phyloP scores from a whole-genome alignment of 2,797 vertebrate genomes.

The Masticophis lateralis region DNA sequence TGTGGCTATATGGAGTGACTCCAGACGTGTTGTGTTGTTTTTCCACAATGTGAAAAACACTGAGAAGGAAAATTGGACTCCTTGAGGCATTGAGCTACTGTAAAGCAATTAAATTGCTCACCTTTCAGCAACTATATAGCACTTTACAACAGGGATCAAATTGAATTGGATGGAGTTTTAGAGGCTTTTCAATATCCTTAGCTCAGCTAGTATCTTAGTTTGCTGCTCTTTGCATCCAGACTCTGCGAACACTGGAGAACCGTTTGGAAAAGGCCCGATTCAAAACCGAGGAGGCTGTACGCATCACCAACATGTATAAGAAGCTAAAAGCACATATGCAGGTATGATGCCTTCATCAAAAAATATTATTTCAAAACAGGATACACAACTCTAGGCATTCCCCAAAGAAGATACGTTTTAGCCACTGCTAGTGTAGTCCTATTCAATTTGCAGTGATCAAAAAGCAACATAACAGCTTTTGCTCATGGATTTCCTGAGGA shows the following conservation, averaged over 20 bases:
- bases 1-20: not conserved
- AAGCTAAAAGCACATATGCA: slow-evolving; percentile 82
- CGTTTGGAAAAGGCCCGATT: slow-evolving; percentile 82
- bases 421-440: not conserved
- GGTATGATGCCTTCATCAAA: slow-evolving; percentile 54
- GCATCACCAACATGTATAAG: slow-evolving; percentile 76
- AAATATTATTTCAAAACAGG: not conserved
- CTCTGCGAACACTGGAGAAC: slow-evolving; percentile 80
- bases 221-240: slow-evolving; percentile 59
- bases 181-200: not conserved
- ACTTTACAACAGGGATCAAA: not conserved
- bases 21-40: not conserved
- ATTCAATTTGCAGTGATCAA: not conserved
- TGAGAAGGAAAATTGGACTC: not conserved
- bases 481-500: not conserved
- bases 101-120: not conserved
- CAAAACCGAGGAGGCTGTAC: slow-evolving; percentile 79
- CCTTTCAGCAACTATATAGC: not conserved
- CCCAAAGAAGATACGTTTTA: not conserved
- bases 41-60: not conserved
- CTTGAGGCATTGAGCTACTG: not conserved
- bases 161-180: not conserved
- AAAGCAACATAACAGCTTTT: not conserved
- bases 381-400: not conserved
- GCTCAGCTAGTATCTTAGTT: not conserved